Conservation (phyloP, 2,797 vertebrate genomes). For the Halcyon leucocephala region DNA sequence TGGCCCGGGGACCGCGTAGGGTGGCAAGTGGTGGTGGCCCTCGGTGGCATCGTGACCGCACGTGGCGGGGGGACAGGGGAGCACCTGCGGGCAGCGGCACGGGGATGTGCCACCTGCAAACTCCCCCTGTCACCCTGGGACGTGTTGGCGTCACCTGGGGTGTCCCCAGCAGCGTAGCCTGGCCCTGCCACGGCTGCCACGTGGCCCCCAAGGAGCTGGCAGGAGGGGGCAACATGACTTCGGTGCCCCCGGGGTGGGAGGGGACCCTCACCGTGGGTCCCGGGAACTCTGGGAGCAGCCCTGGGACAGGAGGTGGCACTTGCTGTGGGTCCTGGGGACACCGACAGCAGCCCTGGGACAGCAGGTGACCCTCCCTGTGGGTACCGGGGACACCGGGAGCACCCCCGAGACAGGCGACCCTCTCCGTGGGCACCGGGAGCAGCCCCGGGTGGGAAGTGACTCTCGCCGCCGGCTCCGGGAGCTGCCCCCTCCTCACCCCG, state of each 20-base stretch:
- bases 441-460: too few species aligned
- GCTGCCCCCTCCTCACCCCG: too few species aligned
- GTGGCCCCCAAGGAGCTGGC: too few species aligned
- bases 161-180: rapidly evolving
- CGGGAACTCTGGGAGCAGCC: not conserved
- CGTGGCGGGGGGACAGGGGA: too few species aligned
- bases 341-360: not conserved
- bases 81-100: not conserved
- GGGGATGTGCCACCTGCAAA: not conserved
- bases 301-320: too few species aligned
- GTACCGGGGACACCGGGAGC: not conserved
- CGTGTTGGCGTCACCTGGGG: rapidly evolving
- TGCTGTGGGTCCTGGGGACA: not conserved
- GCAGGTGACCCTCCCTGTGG: not conserved
- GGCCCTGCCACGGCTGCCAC: not conserved
- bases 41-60: not conserved
- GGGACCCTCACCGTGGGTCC: not conserved
- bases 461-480: too few species aligned
- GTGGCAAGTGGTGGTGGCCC: rapidly evolving
- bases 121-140: rapidly evolving
- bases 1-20: not conserved
- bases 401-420: too few species aligned
- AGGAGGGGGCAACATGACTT: not conserved
- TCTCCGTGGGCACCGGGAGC: too few species aligned
- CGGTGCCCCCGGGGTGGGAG: not conserved